Percentiles rank a stretch among this genome's conserved stretches.
phyloP scores from a whole-genome alignment of 2,113 vertebrate genomes.

The Ochotona princeps region DNA sequence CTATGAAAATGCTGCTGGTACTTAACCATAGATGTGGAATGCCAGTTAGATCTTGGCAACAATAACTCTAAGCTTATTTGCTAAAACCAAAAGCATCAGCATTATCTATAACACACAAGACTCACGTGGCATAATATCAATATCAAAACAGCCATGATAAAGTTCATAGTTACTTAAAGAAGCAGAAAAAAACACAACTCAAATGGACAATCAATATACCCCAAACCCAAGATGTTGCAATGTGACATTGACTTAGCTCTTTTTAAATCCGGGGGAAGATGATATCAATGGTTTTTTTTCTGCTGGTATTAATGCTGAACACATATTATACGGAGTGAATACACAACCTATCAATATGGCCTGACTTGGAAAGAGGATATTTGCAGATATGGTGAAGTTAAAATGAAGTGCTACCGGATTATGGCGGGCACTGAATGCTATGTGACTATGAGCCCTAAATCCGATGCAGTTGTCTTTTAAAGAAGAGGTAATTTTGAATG shows the following conservation, averaged over 20 bases:
- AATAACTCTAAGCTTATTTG: neutral
- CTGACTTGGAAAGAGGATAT: neutral
- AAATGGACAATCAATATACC: neutral
- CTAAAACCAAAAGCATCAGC: neutral
- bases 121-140: neutral
- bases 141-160: slow-evolving; percentile 5
- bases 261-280: neutral
- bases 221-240: neutral
- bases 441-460: neutral
- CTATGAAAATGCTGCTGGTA: neutral
- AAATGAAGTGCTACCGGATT: neutral
- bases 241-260: neutral
- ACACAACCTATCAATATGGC: neutral
- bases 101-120: neutral
- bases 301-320: neutral
- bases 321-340: neutral
- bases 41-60: neutral
- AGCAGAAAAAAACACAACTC: neutral
- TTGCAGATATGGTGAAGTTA: neutral
- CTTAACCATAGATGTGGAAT: neutral
- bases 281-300: neutral
- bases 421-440: neutral
- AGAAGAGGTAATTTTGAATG: neutral
- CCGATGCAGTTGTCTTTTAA: neutral
- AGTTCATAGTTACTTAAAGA: neutral